A percentile compares a stretch with the other conserved stretches of the same genome.
phyloP scores from a whole-genome alignment of 37 sponge, comb jelly and placozoan species.

The Cladorhizidae sp. region DNA sequence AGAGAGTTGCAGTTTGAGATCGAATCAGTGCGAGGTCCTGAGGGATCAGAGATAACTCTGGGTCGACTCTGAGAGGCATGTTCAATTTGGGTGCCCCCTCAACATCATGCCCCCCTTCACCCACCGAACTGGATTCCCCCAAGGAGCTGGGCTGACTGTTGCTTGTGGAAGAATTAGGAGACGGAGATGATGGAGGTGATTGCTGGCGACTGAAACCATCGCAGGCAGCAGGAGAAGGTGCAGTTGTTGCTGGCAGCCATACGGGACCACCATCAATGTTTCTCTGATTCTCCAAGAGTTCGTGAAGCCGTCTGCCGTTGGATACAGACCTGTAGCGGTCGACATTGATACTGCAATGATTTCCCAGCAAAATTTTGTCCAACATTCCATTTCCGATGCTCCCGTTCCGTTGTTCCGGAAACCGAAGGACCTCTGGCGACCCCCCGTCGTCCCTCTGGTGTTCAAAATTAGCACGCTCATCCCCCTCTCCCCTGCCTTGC shows the following conservation, averaged over 20 bases:
- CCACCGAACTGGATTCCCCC: neutral
- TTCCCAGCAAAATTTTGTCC: no score
- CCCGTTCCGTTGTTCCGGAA: no score
- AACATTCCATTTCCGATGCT: no score
- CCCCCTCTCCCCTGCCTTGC: neutral
- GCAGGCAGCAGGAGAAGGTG: no score
- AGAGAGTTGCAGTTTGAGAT: neutral
- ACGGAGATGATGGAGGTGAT: neutral
- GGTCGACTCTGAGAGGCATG: neutral
- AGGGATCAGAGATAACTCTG: neutral
- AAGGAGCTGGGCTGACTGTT: slow-evolving; percentile 1
- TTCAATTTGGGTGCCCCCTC: neutral
- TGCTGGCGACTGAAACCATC: no score
- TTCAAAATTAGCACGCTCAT: neutral
- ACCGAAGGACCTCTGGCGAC: neutral
- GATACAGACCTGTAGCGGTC: no score
- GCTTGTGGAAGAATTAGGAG: neutral
- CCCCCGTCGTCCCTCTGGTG: neutral
- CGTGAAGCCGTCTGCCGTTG: no score
- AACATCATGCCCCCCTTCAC: neutral
- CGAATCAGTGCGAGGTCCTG: no score
- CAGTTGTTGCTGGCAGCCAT: no score
- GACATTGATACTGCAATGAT: no score
- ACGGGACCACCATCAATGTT: neutral
- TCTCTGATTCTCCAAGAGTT: no score